Percentiles rank a stretch among this genome's conserved stretches.
These are phyloP conservation scores for Hirtodrosophila trivittata DNA, from an alignment of 2,888 invertebrate genomes.

Conservation along the genomic window DNA sequence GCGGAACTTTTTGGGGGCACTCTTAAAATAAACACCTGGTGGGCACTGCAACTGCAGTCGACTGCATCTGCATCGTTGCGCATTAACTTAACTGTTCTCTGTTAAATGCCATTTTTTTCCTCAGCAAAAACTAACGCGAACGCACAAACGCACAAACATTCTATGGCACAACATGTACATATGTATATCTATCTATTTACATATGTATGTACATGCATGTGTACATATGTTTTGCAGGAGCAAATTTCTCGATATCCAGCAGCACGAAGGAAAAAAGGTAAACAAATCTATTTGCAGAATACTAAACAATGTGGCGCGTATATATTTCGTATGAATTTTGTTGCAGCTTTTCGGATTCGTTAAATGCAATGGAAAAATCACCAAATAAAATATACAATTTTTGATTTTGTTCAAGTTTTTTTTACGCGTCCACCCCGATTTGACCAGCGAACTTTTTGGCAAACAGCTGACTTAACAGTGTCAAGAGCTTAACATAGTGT, in stretches of 20 bases:
- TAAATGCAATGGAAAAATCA: constrained; percentile 48
- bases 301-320: constrained; percentile 18
- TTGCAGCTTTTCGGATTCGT: constrained; percentile 21
- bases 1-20: constrained; percentile 8
- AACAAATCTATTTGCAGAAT: constrained; percentile 45
- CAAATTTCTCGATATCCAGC: constrained; percentile 53
- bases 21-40: constrained; percentile 54
- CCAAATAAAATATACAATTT: constrained; percentile 58
- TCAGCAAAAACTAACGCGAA: constrained; percentile 1
- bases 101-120: constrained; percentile 49
- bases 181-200: constrained; percentile 9
- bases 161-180: constrained; percentile 25
- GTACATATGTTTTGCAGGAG: constrained; percentile 30
- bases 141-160: constrained; percentile 33
- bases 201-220: constrained; percentile 9
- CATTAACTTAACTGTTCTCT: constrained; percentile 53
- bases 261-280: constrained; percentile 46
- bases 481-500: constrained; percentile 13
- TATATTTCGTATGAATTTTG: constrained; percentile 12
- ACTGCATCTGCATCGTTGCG: constrained; percentile 54
- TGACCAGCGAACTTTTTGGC: constrained; percentile 27
- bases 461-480: constrained; percentile 29
- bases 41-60: constrained; percentile 46
- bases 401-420: constrained; percentile 34
- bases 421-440: constrained; percentile 37